A percentile compares a stretch with the other conserved stretches of the same genome.
phyloP scores from a whole-genome alignment of 2,797 vertebrate genomes.

The Synaphobranchus kaupii region DNA sequence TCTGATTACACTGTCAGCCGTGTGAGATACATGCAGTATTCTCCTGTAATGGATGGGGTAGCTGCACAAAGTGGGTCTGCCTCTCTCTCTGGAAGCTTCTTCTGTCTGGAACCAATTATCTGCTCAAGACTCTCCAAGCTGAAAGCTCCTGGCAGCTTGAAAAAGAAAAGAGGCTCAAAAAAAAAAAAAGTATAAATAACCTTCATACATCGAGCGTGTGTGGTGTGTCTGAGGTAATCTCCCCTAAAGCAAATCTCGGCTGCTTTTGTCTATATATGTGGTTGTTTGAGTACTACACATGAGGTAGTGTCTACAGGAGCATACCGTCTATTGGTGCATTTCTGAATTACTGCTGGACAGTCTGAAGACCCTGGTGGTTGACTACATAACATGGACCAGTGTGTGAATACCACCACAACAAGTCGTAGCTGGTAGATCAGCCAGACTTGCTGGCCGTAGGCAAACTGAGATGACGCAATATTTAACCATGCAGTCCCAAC shows the following conservation, averaged over 20 bases:
- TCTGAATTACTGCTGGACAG: background rate
- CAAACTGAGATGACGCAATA: background rate
- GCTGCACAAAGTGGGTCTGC: background rate
- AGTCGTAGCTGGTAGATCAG: background rate
- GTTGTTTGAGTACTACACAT: background rate
- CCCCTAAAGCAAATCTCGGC: background rate
- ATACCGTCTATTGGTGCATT: background rate
- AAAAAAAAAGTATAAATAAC: background rate
- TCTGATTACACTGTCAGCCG: slow-evolving; percentile 21
- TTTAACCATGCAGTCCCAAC: background rate
- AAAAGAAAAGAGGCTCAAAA: background rate
- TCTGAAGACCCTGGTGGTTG: background rate
- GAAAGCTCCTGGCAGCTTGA: background rate
- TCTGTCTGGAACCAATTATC: slow-evolving; percentile 5
- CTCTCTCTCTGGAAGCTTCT: background rate
- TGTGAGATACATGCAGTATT: slow-evolving; percentile 18
- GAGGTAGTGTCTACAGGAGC: background rate
- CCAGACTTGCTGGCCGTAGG: background rate
- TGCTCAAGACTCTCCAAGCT: background rate
- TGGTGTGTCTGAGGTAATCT: background rate
- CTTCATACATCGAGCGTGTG: background rate
- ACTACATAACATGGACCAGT: background rate
- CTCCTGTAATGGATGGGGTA: slow-evolving; percentile 16
- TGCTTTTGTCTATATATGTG: background rate
- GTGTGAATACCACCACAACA: background rate